Percentiles rank a stretch among this genome's conserved stretches.
Evolutionary conservation across 2,113 vertebrate genomes (phyloP).

Genomic region (Chionodraco myersi): DNA sequence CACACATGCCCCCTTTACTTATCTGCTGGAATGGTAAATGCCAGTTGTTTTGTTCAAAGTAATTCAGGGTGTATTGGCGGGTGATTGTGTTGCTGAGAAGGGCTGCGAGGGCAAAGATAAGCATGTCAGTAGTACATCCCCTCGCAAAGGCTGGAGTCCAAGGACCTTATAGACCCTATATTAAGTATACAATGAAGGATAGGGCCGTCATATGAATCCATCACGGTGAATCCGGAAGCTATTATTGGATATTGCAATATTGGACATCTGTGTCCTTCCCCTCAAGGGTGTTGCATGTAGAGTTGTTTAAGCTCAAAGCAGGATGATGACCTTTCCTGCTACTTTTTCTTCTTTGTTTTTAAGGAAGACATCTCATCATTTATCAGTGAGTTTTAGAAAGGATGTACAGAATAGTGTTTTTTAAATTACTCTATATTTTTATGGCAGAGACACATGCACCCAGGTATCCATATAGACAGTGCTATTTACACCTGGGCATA

Average conservation of each 20-base stretch:
- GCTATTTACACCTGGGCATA: no score
- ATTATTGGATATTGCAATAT: conserved; percentile 43
- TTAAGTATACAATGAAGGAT: conserved; percentile 40
- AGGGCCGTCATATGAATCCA: conserved; percentile 53
- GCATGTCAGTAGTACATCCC: conserved; percentile 54
- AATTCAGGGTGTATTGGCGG: conserved; percentile 74
- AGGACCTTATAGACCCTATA: conserved; percentile 41
- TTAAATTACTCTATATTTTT: no score
- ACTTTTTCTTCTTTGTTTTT: neutral
- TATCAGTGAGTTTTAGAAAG: neutral
- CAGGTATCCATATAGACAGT: no score
- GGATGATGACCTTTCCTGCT: conserved; percentile 13
- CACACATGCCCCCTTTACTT: conserved; percentile 79
- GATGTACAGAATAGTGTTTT: neutral
- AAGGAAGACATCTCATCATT: neutral
- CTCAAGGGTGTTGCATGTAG: conserved; percentile 30
- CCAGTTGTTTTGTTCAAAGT: conserved; percentile 80
- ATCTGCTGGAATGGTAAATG: conserved; percentile 73
- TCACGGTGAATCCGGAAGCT: conserved; percentile 30
- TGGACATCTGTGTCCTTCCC: conserved; percentile 44
- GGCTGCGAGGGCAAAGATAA: conserved; percentile 74
- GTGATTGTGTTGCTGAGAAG: conserved; percentile 70
- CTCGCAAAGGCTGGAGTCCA: conserved; percentile 42
- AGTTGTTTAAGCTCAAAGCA: conserved; percentile 21
- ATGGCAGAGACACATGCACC: no score